A percentile compares a stretch with the other conserved stretches of the same genome.
Conservation (phyloP, 2,888 invertebrate genomes). For the Deladenus siricidicola region DNA sequence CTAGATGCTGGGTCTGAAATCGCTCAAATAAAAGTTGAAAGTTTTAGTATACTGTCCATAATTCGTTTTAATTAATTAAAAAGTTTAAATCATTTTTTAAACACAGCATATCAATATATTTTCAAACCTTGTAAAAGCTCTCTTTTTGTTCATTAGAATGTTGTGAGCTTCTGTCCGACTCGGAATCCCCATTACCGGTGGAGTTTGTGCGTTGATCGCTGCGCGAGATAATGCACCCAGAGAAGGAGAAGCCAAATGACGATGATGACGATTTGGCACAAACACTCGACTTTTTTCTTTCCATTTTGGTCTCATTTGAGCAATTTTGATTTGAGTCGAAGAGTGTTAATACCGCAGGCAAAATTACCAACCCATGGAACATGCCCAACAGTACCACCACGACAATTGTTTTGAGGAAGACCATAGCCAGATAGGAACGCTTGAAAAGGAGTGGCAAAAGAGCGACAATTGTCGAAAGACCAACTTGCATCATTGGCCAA, state of each 20-base stretch:
- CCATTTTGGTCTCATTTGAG: conserved; percentile 4
- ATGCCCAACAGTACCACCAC: conserved; percentile 46
- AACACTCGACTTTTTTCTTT: not conserved
- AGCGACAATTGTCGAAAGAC: conserved; percentile 46
- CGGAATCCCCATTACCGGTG: not conserved
- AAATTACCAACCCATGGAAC: conserved; percentile 41
- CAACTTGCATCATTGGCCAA: conserved; percentile 44
- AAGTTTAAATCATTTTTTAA: not conserved
- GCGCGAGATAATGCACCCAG: too few relatives aligned
- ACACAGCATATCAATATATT: too few relatives aligned
- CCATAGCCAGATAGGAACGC: conserved; percentile 46
- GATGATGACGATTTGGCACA: not conserved
- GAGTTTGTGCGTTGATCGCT: too few relatives aligned
- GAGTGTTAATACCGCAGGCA: conserved; percentile 41
- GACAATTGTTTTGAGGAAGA: conserved; percentile 44
- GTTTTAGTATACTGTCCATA: conserved; percentile 7
- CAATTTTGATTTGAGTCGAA: conserved; percentile 4
- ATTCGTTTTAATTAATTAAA: not conserved
- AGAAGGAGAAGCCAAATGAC: conserved; percentile 4
- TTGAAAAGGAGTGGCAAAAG: conserved; percentile 44
- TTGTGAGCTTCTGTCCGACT: conserved; percentile 35
- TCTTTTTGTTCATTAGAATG: conserved; percentile 38
- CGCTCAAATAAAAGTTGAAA: conserved; percentile 15
- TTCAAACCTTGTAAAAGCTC: conserved; percentile 42
- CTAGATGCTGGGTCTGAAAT: conserved; percentile 27